Base-by-base conservation (phyloP, 2,113 vertebrate species). In the Camelus dromedarius region DNA sequence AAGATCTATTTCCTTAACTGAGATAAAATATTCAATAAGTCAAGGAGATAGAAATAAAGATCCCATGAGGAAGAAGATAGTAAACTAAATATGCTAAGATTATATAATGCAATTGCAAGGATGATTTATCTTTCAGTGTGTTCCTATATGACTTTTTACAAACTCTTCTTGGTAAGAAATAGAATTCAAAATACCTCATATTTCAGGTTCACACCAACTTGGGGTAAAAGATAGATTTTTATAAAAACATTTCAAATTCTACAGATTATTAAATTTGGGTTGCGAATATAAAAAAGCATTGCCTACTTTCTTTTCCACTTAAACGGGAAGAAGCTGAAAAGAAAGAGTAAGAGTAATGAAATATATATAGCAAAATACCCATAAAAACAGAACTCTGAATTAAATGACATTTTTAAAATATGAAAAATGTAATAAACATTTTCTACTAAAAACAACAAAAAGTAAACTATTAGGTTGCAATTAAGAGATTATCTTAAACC, bases 101-200 rank as follows among this genome's bases (percentile, higher is more conserved):
- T 88, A 80, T 10, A 48, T 28, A 84, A 83, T 30, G 1, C 1
- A 87, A 75, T 32, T 64, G 2, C 81, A 67, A 94, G 38, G 35
- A 70, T 82, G 35, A 72, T 18, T 92, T 75, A 48, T 54, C 14
- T 77, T 93, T 73, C 85, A 82, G 16, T 58, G 75, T 60, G 72
- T 94, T 89, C 85, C 56, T 26, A 69, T 50, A 56, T 72, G 46
- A 46, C n/a, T 88, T 77, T n/a, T 12, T 79, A 56, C 48, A 50
- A 96, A 77, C 30, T 50, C 72, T 88, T 46, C 4, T 86, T 79
- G 30, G 54, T 80, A 30, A 88, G 30, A 85, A 72, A 66, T 0
- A 93, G 26, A 91, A 93, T 56, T 89, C 60, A 92, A 93, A 93
- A 56, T 73, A 82, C 9, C 81, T 81, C 52, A 76, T 46, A 89